Evolutionary conservation across 1,140 invertebrate genomes (phyloP).

Genomic region (Pogonognathellus flavescens): DNA sequence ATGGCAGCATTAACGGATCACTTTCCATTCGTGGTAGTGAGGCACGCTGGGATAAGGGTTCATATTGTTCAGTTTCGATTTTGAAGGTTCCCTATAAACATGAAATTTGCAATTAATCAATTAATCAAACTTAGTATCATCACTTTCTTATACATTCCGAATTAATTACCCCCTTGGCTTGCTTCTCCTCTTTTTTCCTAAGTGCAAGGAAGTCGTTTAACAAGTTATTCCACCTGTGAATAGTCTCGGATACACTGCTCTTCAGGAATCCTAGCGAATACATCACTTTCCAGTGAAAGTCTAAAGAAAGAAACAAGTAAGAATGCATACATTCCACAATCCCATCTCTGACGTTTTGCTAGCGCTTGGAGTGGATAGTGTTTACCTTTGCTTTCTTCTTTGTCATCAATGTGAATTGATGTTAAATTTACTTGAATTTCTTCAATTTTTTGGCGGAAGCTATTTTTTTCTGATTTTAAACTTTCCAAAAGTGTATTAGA

Average conservation of each 20-base stretch:
- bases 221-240: conserved; percentile 78
- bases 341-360: no score
- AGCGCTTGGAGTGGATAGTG: no score
- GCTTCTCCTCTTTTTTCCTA: conserved; percentile 74
- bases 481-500: conserved; percentile 73
- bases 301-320: no score
- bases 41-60: background rate
- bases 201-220: conserved; percentile 71
- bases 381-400: conserved; percentile 53
- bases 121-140: background rate
- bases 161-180: conserved; percentile 66
- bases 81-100: background rate
- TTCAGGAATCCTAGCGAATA: conserved; percentile 78
- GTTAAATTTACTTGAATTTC: conserved; percentile 81
- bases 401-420: conserved; percentile 68
- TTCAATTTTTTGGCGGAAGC: conserved; percentile 81
- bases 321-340: no score
- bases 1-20: conserved; percentile 53
- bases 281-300: conserved; percentile 73
- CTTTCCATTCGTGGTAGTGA: conserved; percentile 61
- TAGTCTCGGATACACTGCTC: conserved; percentile 76
- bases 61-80: conserved; percentile 23
- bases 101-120: no score
- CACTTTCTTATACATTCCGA: no score
- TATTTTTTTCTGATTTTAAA: conserved; percentile 77